Percentiles rank a stretch among this genome's conserved stretches.
Conservation (phyloP, 2,113 vertebrate genomes). For the Tylochromis polylepis region DNA sequence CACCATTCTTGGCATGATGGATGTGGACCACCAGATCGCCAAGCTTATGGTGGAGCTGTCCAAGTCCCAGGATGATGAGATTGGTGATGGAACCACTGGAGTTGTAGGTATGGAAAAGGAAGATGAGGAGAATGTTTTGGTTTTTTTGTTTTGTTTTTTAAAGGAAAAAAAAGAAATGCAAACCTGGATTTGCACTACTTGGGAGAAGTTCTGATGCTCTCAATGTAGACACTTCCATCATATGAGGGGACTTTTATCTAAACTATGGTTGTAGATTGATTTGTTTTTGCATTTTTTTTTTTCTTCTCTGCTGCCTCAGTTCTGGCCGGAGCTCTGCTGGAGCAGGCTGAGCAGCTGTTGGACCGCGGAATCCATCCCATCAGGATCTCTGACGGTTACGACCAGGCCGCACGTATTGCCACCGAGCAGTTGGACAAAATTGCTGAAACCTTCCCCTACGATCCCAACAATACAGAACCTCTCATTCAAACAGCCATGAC, state of each 20-base stretch:
- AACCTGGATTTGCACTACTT: not conserved
- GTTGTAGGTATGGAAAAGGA: constrained; percentile 85
- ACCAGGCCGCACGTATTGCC: constrained; percentile 88
- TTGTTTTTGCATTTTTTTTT: not conserved
- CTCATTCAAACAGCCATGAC: constrained; percentile 97
- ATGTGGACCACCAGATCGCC: constrained; percentile 96
- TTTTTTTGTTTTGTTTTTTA: not conserved
- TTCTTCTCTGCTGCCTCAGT: constrained; percentile 66
- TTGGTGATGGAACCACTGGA: constrained; percentile 97
- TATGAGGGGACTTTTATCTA: not conserved
- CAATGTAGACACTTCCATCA: not conserved
- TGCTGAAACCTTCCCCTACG: constrained; percentile 85
- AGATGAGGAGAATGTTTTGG: not conserved
- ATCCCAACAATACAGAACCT: constrained; percentile 83
- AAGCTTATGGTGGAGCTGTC: constrained; percentile 98
- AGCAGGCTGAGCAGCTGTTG: constrained; percentile 91
- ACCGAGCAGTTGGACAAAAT: constrained; percentile 89
- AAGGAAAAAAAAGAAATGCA: not conserved
- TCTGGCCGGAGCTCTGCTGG: constrained; percentile 88
- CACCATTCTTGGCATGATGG: constrained; percentile 98
- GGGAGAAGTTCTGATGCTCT: not conserved
- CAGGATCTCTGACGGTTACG: constrained; percentile 92
- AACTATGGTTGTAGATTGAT: not conserved
- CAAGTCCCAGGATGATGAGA: constrained; percentile 98
- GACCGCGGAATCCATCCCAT: constrained; percentile 96